Conservation (phyloP, 2,113 vertebrate species). For the Piaya cayana region DNA sequence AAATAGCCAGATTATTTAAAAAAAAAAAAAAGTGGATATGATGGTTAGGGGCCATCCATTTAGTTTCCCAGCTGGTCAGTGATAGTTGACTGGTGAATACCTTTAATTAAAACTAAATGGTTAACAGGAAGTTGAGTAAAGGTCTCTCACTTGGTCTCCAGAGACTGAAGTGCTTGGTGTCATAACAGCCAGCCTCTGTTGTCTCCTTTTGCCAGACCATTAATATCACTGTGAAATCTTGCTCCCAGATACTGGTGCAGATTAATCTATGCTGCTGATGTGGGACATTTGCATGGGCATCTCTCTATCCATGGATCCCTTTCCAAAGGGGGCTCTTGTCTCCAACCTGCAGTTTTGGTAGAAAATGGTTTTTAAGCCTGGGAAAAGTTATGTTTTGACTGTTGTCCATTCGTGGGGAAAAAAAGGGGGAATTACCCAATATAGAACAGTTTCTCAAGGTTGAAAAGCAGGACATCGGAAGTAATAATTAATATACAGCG, state of each 20-base stretch:
- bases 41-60: neutral
- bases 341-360: neutral
- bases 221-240: neutral
- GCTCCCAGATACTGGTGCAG: neutral
- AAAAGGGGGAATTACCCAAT: neutral
- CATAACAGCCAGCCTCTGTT: conserved; percentile 8
- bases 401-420: neutral
- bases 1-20: neutral
- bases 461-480: neutral
- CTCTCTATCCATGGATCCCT: fast-evolving
- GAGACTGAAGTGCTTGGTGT: neutral
- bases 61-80: neutral
- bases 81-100: neutral
- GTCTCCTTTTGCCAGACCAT: conserved; percentile 31
- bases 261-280: neutral
- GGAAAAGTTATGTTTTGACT: neutral
- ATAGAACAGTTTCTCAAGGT: neutral
- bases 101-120: conserved; percentile 41
- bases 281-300: neutral
- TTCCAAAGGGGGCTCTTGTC: neutral
- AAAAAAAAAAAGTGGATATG: fast-evolving
- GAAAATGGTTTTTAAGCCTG: neutral
- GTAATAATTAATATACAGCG: conserved; percentile 5
- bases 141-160: neutral
- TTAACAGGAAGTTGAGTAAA: conserved; percentile 44